Evolutionary conservation across 2,113 vertebrate species (phyloP), one percentile per base, ranked within the genome.

Genomic region (Podarcis cretensis): DNA sequence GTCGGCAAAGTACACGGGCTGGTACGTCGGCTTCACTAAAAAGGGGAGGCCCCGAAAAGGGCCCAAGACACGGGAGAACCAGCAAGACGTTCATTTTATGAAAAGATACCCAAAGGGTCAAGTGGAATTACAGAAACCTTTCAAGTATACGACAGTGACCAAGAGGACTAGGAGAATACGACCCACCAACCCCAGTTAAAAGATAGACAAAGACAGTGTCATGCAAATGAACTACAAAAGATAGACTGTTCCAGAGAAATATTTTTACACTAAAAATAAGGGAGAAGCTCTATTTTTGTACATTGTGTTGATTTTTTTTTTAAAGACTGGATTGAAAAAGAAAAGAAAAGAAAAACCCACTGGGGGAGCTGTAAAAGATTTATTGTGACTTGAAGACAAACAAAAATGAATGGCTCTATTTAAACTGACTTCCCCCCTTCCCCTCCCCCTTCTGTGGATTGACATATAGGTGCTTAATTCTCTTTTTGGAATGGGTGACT

Each of bases 51-150:
- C 98, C 0, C 95, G 98, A 37, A 97, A 97, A 91, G 98, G 98
- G 78, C 97, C 97, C 73, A 98, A 98, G 94, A 98, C 98, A 32
- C 96, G 97, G 76, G 97, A 98, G 92, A 98, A 98, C 91, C 98
- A 98, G 94, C 97, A 98, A 93, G 98, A 98, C 2, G 98, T 98
- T 73, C 98, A 98, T 96, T 98, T 98, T 95, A 98, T 98, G 98
- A 98, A 98, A 94, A 96, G 98, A 85, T 97, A 98, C 93, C 98
- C 98, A 84, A 98, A 98, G 90, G 98, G 98, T 14, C 97, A 97
- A 96, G 96, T 97, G 1, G 97, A 98, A 73, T 94, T 97, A 90
- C 98, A 98, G 96, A 97, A 97, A 94, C 97, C 97, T 91, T 98
- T 98, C 96, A 97, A 98, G 95, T 98, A 98, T 91, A 98, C 98